Percentiles rank a stretch among this genome's conserved stretches.
These are phyloP conservation scores for Mionectes macconnelli DNA, from an alignment of 2,113 vertebrate genomes.

Conservation along the genomic window DNA sequence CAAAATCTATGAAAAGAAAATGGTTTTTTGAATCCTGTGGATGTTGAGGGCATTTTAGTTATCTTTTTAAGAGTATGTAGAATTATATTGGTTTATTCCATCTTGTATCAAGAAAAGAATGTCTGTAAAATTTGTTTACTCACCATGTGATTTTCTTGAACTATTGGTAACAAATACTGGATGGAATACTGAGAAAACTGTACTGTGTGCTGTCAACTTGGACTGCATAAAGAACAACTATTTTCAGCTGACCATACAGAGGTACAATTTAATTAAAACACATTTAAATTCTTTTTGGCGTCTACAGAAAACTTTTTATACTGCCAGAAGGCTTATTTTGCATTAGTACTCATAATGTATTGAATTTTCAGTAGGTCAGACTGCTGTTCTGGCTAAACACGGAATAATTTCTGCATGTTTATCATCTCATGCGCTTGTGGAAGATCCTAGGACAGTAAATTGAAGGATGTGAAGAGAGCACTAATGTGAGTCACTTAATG, in stretches of 20 bases:
- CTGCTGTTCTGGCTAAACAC: background rate
- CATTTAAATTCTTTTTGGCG: background rate
- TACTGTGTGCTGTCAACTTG: background rate
- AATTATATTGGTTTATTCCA: background rate
- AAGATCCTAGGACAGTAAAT: background rate
- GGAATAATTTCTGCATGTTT: background rate
- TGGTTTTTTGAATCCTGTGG: background rate
- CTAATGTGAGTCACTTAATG: background rate
- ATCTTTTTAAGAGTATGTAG: background rate
- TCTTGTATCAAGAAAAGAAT: background rate
- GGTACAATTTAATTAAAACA: background rate
- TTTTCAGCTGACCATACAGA: background rate
- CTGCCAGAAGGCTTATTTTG: background rate
- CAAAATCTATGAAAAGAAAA: background rate
- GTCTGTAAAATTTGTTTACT: background rate
- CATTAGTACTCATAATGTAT: background rate
- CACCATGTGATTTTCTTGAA: background rate
- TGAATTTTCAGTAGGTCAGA: background rate
- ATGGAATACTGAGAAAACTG: background rate
- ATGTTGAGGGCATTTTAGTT: background rate
- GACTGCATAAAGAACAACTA: background rate
- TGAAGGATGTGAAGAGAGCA: background rate
- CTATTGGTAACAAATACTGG: background rate
- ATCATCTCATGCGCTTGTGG: fast-evolving
- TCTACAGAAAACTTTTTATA: background rate